A percentile compares a stretch with the other conserved stretches of the same genome.
These are phyloP conservation scores for Electrophaes corylata DNA, from an alignment of 2,888 invertebrate species.

Conservation along the genomic window DNA sequence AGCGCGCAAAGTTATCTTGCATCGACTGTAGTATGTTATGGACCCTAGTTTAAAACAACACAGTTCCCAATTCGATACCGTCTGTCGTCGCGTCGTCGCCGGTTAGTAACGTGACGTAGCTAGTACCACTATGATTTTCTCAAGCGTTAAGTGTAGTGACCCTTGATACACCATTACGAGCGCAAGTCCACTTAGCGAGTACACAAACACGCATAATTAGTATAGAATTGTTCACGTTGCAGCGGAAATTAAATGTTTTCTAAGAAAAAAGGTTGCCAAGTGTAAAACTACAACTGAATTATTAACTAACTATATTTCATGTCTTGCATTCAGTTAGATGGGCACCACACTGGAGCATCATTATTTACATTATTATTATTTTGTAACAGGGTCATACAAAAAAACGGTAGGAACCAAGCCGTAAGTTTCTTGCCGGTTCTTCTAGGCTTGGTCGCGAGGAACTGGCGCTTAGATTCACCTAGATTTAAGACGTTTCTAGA, in stretches of 20 bases:
- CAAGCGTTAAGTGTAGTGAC: constrained; percentile 42
- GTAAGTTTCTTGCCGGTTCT: too few relatives aligned
- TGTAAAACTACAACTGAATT: neutral
- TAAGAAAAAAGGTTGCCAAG: neutral
- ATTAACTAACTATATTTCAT: too few relatives aligned
- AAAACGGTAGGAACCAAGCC: too few relatives aligned
- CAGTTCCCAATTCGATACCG: constrained; percentile 3
- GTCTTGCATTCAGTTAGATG: too few relatives aligned
- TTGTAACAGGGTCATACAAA: too few relatives aligned
- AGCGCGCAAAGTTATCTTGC: too few relatives aligned
- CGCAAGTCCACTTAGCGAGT: constrained; percentile 26
- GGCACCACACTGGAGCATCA: too few relatives aligned
- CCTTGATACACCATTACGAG: constrained; percentile 28
- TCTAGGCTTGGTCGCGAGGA: too few relatives aligned
- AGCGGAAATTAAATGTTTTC: neutral
- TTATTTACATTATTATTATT: too few relatives aligned
- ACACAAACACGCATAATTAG: constrained; percentile 18
- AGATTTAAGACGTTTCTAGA: too few relatives aligned
- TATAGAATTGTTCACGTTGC: constrained; percentile 15
- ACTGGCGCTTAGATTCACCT: too few relatives aligned
- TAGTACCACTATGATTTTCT: constrained; percentile 32
- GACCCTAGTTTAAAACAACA: constrained; percentile 4
- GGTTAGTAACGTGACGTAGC: constrained; percentile 24
- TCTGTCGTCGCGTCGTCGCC: neutral
- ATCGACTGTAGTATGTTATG: too few relatives aligned